Conservation (phyloP, 2,113 vertebrate species). For the Brienomyrus brachyistius region DNA sequence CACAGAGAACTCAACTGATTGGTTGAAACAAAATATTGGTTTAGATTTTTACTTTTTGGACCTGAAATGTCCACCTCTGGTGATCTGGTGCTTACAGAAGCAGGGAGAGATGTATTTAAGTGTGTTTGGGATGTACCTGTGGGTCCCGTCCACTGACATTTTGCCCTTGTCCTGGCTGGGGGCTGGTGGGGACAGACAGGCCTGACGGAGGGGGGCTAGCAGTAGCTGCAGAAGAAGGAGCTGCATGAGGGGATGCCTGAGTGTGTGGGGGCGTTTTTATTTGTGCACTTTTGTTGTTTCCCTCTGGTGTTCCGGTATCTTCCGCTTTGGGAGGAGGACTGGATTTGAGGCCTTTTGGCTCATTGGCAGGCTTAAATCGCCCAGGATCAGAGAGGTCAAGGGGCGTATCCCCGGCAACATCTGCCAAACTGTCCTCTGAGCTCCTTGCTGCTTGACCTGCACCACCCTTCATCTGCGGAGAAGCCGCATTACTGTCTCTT, state of each 20-base stretch:
- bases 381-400: slow-evolving; percentile 59
- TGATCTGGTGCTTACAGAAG: not conserved
- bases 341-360: not conserved
- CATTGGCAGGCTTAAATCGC: slow-evolving; percentile 37
- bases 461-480: not conserved
- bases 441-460: slow-evolving; percentile 22
- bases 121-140: slow-evolving; percentile 40
- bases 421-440: slow-evolving; percentile 35
- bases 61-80: not conserved
- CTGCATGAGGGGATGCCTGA: slow-evolving; percentile 13
- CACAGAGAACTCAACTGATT: not conserved
- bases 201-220: slow-evolving; percentile 25
- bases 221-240: slow-evolving; percentile 29
- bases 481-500: slow-evolving; percentile 4
- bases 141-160: slow-evolving; percentile 20
- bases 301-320: slow-evolving; percentile 18
- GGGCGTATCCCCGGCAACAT: slow-evolving; percentile 43
- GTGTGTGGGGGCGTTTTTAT: not conserved
- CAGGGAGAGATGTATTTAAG: not conserved
- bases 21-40: not conserved
- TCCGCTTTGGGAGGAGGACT: not conserved
- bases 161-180: slow-evolving; percentile 30
- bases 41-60: not conserved
- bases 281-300: slow-evolving; percentile 14
- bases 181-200: slow-evolving; percentile 18